A percentile compares a stretch with the other conserved stretches of the same genome.
phyloP scores from a whole-genome alignment of 2,888 invertebrate genomes.

The Hypomecis atomaria region DNA sequence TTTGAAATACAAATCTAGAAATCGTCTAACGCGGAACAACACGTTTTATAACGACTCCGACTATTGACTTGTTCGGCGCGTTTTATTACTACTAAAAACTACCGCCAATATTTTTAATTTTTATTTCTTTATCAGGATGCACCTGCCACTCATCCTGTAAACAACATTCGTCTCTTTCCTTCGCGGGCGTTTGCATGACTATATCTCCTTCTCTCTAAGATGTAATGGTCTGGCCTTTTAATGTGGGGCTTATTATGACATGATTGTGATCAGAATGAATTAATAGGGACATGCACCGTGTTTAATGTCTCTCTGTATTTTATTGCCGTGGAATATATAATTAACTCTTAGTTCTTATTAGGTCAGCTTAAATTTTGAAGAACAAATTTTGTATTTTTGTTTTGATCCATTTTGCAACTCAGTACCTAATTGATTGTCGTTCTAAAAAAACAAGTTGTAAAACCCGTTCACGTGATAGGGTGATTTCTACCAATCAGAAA shows the following conservation, averaged over 20 bases:
- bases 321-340: constrained; percentile 26
- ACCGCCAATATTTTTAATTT: constrained; percentile 30
- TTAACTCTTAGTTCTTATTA: not conserved
- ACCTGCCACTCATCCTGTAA: constrained; percentile 47
- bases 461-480: constrained; percentile 21
- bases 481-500: constrained; percentile 28
- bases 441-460: not conserved
- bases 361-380: not conserved
- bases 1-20: too few species aligned
- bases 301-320: constrained; percentile 45
- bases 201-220: constrained; percentile 45
- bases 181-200: constrained; percentile 28
- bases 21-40: too few species aligned
- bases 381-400: not conserved
- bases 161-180: constrained; percentile 43
- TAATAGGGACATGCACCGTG: constrained; percentile 48
- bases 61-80: too few species aligned
- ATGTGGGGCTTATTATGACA: constrained; percentile 50
- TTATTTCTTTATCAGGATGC: constrained; percentile 38
- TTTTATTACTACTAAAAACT: constrained; percentile 8
- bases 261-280: constrained; percentile 58
- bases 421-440: not conserved
- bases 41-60: too few species aligned
- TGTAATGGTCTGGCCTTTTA: constrained; percentile 41
- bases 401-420: too few species aligned